A percentile compares a stretch with the other conserved stretches of the same genome.
Evolutionary conservation across 2,113 vertebrate genomes (phyloP).

Genomic region (Paramisgurnus dabryanus): DNA sequence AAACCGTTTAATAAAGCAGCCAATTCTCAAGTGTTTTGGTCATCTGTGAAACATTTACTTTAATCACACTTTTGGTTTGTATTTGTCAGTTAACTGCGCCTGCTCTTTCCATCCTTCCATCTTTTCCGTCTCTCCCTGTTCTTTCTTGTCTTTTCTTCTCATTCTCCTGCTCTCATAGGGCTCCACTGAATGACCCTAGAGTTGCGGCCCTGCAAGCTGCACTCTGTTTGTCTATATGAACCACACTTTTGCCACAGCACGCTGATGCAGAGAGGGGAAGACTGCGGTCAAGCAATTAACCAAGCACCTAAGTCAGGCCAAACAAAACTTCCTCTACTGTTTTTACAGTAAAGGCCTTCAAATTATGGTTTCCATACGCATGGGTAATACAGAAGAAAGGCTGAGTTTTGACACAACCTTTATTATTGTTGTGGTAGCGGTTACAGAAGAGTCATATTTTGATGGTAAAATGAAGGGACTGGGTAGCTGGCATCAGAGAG

Average conservation of each 20-base stretch:
- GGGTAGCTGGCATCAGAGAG: background rate
- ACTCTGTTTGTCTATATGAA: constrained; percentile 52
- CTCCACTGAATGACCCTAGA: constrained; percentile 62
- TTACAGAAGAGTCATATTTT: constrained; percentile 9
- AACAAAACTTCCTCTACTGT: constrained; percentile 78
- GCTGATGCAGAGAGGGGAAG: constrained; percentile 69
- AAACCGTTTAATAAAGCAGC: background rate
- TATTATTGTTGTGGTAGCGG: constrained; percentile 59
- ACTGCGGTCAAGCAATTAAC: constrained; percentile 76
- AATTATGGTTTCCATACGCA: constrained; percentile 73
- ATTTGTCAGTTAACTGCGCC: constrained; percentile 8
- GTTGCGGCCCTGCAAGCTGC: constrained; percentile 54
- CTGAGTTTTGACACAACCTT: constrained; percentile 53
- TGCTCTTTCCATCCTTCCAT: constrained; percentile 13
- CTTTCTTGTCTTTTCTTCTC: constrained; percentile 10
- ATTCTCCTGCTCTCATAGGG: constrained; percentile 1
- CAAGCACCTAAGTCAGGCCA: constrained; percentile 67
- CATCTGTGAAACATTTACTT: constrained; percentile 46
- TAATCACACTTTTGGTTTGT: constrained; percentile 11
- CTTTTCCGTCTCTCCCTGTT: background rate
- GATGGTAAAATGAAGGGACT: background rate
- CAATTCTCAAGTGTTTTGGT: constrained; percentile 10
- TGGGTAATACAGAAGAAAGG: constrained; percentile 48
- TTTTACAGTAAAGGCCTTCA: constrained; percentile 72
- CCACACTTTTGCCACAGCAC: constrained; percentile 65